Percentiles rank a stretch among this genome's conserved stretches.
These are phyloP conservation scores for Drosophila neonasuta DNA, from an alignment of 2,888 invertebrate genomes.

Conservation along the genomic window DNA sequence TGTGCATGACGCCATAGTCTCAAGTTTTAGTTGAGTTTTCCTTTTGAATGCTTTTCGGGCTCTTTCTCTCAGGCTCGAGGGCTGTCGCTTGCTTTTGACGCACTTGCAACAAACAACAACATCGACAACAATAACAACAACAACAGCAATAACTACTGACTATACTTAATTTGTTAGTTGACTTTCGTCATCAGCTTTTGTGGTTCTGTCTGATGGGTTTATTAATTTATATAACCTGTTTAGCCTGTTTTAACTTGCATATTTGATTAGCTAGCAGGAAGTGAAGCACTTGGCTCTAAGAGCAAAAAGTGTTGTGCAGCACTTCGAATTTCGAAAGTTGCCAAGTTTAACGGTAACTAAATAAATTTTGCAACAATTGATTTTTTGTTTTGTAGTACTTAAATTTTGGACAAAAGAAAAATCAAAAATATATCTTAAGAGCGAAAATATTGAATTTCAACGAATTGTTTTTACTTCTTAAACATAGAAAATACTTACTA, in stretches of 20 bases:
- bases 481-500: too few species aligned
- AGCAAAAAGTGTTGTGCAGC: neutral
- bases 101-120: conserved; percentile 43
- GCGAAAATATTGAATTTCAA: too few species aligned
- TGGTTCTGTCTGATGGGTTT: conserved; percentile 30
- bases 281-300: conserved; percentile 1
- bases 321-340: neutral
- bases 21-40: conserved; percentile 55
- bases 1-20: conserved; percentile 55
- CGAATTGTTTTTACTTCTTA: too few species aligned
- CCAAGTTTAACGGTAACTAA: neutral
- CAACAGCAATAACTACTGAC: conserved; percentile 28
- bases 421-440: too few species aligned
- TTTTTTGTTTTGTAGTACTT: too few species aligned
- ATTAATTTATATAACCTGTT: conserved; percentile 47
- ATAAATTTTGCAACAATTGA: neutral
- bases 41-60: conserved; percentile 41
- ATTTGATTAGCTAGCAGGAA: neutral
- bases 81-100: conserved; percentile 42
- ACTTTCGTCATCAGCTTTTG: conserved; percentile 59
- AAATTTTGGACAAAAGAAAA: too few species aligned
- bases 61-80: conserved; percentile 27
- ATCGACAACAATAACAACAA: conserved; percentile 8
- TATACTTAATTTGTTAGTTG: conserved; percentile 57
- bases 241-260: neutral